Conservation (phyloP, 2,113 vertebrate genomes). For the Rattus rattus region DNA sequence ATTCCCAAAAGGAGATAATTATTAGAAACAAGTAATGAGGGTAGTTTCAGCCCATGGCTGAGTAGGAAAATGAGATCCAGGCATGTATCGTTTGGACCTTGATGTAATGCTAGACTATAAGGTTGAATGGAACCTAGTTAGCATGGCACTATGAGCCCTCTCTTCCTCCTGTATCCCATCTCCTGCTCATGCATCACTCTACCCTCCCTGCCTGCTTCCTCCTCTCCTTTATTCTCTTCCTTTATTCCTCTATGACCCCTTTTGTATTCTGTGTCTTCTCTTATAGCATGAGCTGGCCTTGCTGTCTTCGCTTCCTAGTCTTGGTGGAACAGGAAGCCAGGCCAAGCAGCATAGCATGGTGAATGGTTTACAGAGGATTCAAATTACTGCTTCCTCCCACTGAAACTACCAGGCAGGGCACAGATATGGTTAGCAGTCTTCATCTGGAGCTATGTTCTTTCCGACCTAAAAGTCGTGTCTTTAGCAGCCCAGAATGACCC, state of each 20-base stretch:
- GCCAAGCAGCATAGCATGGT: accelerated
- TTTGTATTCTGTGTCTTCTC: background rate
- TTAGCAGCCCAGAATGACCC: background rate
- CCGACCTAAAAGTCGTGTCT: background rate
- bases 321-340: background rate
- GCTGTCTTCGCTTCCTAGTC: background rate
- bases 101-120: background rate
- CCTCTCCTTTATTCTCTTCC: background rate
- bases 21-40: background rate
- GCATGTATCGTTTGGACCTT: background rate
- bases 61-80: background rate
- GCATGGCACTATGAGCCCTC: accelerated
- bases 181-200: background rate
- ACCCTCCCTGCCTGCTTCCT: background rate
- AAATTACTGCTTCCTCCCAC: background rate
- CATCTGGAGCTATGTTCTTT: background rate
- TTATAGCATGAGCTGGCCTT: background rate
- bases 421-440: background rate
- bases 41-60: background rate
- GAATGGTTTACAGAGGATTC: background rate
- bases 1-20: background rate
- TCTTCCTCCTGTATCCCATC: background rate
- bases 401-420: no score
- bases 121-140: background rate
- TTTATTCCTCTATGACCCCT: background rate